Conservation (phyloP, 1,140 invertebrate species). For the Zaprionus gabonicus region DNA sequence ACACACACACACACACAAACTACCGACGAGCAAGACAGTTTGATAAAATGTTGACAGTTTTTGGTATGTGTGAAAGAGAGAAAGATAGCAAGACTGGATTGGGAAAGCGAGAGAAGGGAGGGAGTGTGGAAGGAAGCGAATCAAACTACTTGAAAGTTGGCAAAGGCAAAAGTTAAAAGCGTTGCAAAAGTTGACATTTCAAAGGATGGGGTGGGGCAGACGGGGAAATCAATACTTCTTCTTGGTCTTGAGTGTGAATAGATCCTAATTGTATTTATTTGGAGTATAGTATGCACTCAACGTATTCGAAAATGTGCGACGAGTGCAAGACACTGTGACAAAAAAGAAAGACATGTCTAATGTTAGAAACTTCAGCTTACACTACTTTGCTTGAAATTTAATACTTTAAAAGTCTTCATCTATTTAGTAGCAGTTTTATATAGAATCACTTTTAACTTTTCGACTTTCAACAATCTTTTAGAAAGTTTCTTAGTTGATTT, state of each 20-base stretch:
- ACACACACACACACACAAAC: constrained; percentile 16
- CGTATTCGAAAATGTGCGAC: not conserved
- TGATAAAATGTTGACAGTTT: constrained; percentile 82
- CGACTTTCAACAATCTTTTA: too few relatives aligned
- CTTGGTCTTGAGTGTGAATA: constrained; percentile 48
- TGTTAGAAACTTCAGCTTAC: not conserved
- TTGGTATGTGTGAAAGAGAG: constrained; percentile 46
- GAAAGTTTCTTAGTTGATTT: too few relatives aligned
- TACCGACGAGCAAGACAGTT: constrained; percentile 38
- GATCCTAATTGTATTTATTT: constrained; percentile 57
- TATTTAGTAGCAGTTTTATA: too few relatives aligned
- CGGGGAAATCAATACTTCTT: constrained; percentile 36
- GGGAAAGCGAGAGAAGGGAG: not conserved
- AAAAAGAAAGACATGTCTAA: not conserved
- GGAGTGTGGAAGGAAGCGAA: constrained; percentile 34
- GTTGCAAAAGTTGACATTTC: constrained; percentile 43
- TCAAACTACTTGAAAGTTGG: constrained; percentile 39
- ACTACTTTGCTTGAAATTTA: not conserved
- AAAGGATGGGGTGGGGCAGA: not conserved
- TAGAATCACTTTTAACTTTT: too few relatives aligned
- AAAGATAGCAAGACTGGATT: constrained; percentile 2
- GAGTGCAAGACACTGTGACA: not conserved
- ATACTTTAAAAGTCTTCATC: not conserved
- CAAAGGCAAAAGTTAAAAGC: constrained; percentile 52
- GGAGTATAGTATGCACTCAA: constrained; percentile 43